A percentile compares a stretch with the other conserved stretches of the same genome.
phyloP scores from a whole-genome alignment of 2,113 vertebrate genomes.

The Barnardius zonarius region DNA sequence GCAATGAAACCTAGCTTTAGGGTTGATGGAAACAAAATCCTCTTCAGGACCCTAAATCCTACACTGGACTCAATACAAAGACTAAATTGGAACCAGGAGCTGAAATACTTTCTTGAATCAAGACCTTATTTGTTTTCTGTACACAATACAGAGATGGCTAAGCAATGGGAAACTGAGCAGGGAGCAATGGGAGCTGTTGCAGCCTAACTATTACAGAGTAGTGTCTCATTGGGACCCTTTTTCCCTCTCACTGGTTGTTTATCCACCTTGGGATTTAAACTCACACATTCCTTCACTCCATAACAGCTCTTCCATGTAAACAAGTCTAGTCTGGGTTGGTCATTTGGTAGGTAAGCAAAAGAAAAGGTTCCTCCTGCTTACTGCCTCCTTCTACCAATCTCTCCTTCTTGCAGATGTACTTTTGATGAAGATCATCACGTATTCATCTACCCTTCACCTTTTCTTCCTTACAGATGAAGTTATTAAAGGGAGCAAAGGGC shows the following conservation, averaged over 20 bases:
- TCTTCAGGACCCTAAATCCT: neutral
- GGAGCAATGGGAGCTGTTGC: neutral
- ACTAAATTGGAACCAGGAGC: rapidly evolving
- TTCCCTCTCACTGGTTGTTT: neutral
- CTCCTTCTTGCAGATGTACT: neutral
- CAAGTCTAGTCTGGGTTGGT: neutral
- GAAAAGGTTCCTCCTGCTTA: neutral
- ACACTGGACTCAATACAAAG: neutral
- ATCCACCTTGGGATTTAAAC: neutral
- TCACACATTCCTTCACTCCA: neutral
- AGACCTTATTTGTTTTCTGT: neutral
- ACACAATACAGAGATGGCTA: neutral
- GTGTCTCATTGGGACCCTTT: neutral
- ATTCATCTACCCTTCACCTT: neutral
- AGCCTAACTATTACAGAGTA: neutral
- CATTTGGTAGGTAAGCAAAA: neutral
- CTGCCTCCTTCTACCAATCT: neutral
- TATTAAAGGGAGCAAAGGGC: neutral
- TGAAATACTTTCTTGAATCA: neutral
- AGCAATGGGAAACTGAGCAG: neutral
- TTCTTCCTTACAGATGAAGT: neutral
- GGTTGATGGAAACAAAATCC: neutral
- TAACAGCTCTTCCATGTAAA: neutral
- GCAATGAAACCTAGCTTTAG: neutral
- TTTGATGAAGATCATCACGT: neutral